phyloP scores from a whole-genome alignment of 1,140 invertebrate genomes.

The Manduca sexta region DNA sequence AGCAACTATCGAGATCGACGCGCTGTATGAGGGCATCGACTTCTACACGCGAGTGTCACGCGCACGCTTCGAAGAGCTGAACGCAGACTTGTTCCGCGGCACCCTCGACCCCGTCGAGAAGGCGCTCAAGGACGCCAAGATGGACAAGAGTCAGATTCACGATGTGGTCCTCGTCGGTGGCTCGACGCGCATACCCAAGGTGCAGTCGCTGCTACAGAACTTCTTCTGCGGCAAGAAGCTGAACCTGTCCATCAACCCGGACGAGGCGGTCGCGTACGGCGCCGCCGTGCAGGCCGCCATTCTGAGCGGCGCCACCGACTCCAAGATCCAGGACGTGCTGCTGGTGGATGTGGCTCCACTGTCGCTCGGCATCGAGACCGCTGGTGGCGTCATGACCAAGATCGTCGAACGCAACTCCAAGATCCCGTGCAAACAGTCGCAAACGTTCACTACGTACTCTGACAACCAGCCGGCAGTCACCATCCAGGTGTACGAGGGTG shows the following conservation, averaged over 20 bases:
- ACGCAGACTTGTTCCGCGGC: conserved; percentile 69
- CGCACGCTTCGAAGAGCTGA: conserved; percentile 69
- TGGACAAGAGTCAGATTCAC: conserved; percentile 79
- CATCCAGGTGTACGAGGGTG: conserved; percentile 80
- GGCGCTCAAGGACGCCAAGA: conserved; percentile 79
- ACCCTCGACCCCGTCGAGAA: conserved; percentile 75
- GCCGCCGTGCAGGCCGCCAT: conserved; percentile 71
- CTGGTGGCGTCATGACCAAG: conserved; percentile 77
- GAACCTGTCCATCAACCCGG: conserved; percentile 73
- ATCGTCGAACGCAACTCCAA: conserved; percentile 75
- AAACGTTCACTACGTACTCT: conserved; percentile 79
- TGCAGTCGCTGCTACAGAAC: conserved; percentile 69
- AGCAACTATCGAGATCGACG: conserved; percentile 71
- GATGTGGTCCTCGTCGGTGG: conserved; percentile 84
- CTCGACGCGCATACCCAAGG: conserved; percentile 77
- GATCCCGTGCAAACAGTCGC: conserved; percentile 78
- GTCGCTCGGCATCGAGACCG: conserved; percentile 76
- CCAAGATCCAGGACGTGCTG: conserved; percentile 72
- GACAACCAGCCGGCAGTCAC: conserved; percentile 82
- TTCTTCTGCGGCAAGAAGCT: conserved; percentile 69
- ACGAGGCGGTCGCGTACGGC: conserved; percentile 72
- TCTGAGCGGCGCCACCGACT: conserved; percentile 71
- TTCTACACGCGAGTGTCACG: conserved; percentile 68
- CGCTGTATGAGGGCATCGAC: conserved; percentile 67
- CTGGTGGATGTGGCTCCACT: conserved; percentile 74